Evolutionary conservation across 1,140 invertebrate genomes (phyloP).

Genomic region (Drosophila athabasca): DNA sequence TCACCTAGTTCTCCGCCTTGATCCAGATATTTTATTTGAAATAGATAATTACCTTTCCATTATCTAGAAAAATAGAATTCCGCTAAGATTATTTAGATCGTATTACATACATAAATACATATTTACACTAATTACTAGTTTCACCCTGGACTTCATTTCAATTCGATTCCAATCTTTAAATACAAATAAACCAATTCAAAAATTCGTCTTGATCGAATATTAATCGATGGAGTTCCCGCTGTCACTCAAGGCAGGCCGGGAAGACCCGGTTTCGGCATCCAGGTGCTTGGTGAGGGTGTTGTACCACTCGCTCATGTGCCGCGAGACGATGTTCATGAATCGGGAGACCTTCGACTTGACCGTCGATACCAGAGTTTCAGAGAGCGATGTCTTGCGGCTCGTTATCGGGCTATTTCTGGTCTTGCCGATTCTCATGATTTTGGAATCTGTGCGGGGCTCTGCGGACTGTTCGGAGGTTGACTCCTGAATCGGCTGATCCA

Average conservation of each 20-base stretch:
- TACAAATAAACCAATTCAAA: too few relatives aligned
- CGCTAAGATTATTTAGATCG: conserved; percentile 5
- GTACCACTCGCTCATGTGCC: conserved; percentile 77
- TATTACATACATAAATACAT: conserved; percentile 63
- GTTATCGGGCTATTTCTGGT: neutral
- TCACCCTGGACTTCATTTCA: neutral
- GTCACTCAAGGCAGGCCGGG: neutral
- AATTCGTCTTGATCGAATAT: conserved; percentile 3
- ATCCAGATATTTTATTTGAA: conserved; percentile 15
- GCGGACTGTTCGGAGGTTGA: neutral
- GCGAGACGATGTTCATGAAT: conserved; percentile 67
- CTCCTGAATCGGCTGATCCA: conserved; percentile 7
- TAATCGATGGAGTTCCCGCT: neutral
- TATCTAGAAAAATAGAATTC: conserved; percentile 28
- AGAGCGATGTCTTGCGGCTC: conserved; percentile 24
- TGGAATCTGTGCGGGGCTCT: conserved; percentile 25
- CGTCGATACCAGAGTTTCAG: conserved; percentile 58
- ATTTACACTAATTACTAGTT: conserved; percentile 55
- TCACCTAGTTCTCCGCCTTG: conserved; percentile 13
- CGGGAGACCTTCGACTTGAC: conserved; percentile 68
- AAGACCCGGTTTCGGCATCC: conserved; percentile 22
- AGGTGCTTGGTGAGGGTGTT: conserved; percentile 71
- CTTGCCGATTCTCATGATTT: conserved; percentile 55
- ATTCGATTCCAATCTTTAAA: too few relatives aligned
- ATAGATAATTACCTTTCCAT: conserved; percentile 14